Base-by-base conservation (phyloP, 2,113 vertebrate genomes). In the rat (Rattus norvegicus) region DNA sequence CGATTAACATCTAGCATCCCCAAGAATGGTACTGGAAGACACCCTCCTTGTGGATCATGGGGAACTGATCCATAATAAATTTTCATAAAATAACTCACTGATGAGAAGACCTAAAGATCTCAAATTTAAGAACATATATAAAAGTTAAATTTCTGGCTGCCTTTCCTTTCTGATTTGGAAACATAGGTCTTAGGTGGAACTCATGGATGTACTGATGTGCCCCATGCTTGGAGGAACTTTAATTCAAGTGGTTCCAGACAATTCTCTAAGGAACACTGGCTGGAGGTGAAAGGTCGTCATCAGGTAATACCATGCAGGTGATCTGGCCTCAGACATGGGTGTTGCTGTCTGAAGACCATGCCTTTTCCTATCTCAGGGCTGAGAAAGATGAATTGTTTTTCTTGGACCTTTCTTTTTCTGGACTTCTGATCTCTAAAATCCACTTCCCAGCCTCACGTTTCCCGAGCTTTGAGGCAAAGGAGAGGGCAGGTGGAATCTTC, bases 371-470 rank as follows among this genome's bases (percentile, higher is more conserved):
- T 52, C 16, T 2, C 63, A 49, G 61, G 33, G 61, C 26, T 33
- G 36, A 79, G 24, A n/a, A 86, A 72, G n/a, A 73, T 14, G 5
- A 73, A 93, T 83, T 88, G 43, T 43, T 3, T 73, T 84, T 90
- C 87, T 77, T 89, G 20, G 33, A 81, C 36, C 2, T 28, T 26
- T 86, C 30, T 86, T 85, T 90, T 72, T 54, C 81, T 49, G 12
- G 43, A 61, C 76, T 83, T 95, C 36, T 92, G 49, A 92, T 26
- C 63, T 90, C 33, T 70, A 93, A 93, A 69, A 91, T 85, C n/a
- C 5, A 80, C 39, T 1, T 84, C 30, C 33, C 19, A 92, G 39
- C 36, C 63, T 88, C 49, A 49, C 61, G 43, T 8, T 52, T 95
- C 73, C 80, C 14, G 93, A 95, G 36, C 36, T 28, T 90, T 69